Evolutionary conservation across 2,113 vertebrate species (phyloP).

Genomic region (Nesogale talazaci): DNA sequence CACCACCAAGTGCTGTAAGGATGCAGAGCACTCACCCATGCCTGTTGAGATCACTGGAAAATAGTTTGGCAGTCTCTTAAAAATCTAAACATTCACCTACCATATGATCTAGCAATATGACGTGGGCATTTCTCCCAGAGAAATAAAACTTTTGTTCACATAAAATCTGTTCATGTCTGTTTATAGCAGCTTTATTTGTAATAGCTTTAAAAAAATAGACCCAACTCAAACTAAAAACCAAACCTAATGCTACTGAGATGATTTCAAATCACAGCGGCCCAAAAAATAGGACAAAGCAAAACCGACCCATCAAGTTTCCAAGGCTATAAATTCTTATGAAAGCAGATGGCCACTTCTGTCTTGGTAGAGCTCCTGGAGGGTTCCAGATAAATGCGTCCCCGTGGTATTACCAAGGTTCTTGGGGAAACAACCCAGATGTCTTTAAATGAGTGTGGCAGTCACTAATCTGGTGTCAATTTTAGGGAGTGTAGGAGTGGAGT

Average conservation of each 20-base stretch:
- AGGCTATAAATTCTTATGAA: background rate
- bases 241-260: background rate
- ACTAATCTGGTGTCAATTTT: too few species aligned
- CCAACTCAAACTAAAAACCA: background rate
- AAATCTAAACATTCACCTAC: background rate
- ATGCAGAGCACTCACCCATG: background rate
- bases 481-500: too few species aligned
- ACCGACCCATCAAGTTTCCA: background rate
- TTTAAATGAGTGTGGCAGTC: too few species aligned
- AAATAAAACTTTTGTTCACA: slow-evolving; percentile 22
- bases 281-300: background rate
- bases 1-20: background rate
- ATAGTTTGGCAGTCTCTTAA: background rate
- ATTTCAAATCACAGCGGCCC: background rate
- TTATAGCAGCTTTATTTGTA: background rate
- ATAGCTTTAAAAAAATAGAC: background rate
- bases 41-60: background rate
- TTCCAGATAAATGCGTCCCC: background rate
- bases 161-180: background rate
- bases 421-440: too few species aligned
- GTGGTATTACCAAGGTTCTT: too few species aligned
- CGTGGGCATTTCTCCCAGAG: background rate
- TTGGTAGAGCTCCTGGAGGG: too few species aligned
- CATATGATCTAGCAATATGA: background rate
- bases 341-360: background rate